Conservation (phyloP, 2,888 invertebrate genomes). For the Hydroisotoma schaefferi region DNA sequence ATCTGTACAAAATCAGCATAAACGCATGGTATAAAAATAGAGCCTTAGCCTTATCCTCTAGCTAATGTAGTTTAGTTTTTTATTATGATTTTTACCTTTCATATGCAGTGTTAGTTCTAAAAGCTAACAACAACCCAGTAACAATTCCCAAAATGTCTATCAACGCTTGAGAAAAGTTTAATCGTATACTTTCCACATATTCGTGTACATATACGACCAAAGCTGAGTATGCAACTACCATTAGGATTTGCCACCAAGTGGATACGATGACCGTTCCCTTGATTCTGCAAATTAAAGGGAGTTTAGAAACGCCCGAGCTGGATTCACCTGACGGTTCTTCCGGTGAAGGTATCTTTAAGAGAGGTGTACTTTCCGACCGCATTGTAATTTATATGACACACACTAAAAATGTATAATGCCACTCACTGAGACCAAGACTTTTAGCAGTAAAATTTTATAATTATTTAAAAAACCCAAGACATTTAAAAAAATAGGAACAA, state of each 20-base stretch:
- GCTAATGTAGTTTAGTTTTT: not conserved
- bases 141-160: slow-evolving; percentile 44
- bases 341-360: not conserved
- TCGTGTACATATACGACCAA: slow-evolving; percentile 15
- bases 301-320: not conserved
- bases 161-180: slow-evolving; percentile 32
- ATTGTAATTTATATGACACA: no score
- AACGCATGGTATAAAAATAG: not conserved
- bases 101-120: slow-evolving; percentile 39
- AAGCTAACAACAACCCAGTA: slow-evolving; percentile 38
- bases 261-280: slow-evolving; percentile 28
- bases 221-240: slow-evolving; percentile 19
- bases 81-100: slow-evolving; percentile 30
- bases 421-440: no score
- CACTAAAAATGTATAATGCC: no score
- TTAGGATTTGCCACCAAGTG: slow-evolving; percentile 28
- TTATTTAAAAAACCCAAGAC: no score
- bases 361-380: not conserved
- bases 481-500: no score
- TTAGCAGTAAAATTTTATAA: no score
- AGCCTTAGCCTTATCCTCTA: not conserved
- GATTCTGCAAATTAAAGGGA: slow-evolving; percentile 22
- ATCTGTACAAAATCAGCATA: slow-evolving; percentile 1
- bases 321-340: slow-evolving; percentile 8
- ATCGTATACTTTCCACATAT: slow-evolving; percentile 14